Conservation (phyloP, 2,797 vertebrate species). For the Enteromius unitaeniatus region DNA sequence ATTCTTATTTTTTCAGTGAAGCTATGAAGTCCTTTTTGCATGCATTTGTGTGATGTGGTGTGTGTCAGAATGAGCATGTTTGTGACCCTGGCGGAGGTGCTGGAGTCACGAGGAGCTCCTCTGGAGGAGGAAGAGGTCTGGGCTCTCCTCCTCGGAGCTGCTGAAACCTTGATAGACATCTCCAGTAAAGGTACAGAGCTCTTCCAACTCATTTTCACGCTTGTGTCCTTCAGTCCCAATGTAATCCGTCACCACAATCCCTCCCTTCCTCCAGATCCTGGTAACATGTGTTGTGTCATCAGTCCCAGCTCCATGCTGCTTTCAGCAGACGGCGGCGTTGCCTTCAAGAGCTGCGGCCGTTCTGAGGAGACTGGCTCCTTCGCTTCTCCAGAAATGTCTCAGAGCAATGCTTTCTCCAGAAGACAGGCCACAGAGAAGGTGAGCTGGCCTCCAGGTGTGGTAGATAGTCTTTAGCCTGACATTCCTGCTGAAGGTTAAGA, state of each 20-base stretch:
- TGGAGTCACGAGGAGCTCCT: conserved; percentile 84
- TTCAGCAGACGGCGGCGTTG: conserved; percentile 80
- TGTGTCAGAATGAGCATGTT: conserved; percentile 80
- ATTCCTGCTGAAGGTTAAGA: conserved; percentile 8
- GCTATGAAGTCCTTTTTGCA: background rate
- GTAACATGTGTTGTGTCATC: conserved; percentile 78
- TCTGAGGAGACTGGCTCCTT: conserved; percentile 80
- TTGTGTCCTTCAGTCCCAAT: background rate
- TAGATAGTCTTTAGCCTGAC: background rate
- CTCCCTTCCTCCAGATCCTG: conserved; percentile 64
- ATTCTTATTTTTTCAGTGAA: background rate
- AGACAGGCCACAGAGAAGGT: conserved; percentile 76
- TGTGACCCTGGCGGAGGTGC: conserved; percentile 86
- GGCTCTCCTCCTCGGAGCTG: conserved; percentile 82
- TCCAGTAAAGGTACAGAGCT: conserved; percentile 76
- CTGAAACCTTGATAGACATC: conserved; percentile 80
- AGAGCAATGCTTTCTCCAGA: conserved; percentile 62
- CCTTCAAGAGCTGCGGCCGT: conserved; percentile 82
- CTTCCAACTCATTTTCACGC: background rate
- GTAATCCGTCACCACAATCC: background rate
- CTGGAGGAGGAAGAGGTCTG: conserved; percentile 90
- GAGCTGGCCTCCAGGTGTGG: background rate
- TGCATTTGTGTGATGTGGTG: background rate
- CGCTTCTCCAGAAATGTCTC: conserved; percentile 83
- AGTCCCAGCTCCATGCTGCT: conserved; percentile 87